These are phyloP conservation scores for Tipula helvola DNA, from an alignment of 2,888 invertebrate species.

Conservation along the genomic window DNA sequence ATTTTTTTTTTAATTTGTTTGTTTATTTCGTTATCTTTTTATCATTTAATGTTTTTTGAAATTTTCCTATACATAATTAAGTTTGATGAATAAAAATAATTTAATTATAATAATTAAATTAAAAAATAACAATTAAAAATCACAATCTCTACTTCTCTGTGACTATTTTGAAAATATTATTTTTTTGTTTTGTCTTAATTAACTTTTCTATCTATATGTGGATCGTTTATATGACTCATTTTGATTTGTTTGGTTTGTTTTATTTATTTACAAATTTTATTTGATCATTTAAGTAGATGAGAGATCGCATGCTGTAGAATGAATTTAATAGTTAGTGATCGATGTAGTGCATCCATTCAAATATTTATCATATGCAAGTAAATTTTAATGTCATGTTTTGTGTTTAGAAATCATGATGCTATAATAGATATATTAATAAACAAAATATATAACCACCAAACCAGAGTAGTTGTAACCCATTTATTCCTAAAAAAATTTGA, in stretches of 20 bases:
- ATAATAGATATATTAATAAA: neutral
- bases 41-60: neutral
- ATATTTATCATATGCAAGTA: neutral
- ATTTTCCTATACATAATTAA: constrained; percentile 4
- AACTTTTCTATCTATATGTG: neutral
- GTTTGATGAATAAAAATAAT: neutral
- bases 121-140: neutral
- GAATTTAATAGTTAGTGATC: neutral
- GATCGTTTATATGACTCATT: neutral
- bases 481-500: neutral
- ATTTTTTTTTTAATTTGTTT: constrained; percentile 34
- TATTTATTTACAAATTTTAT: neutral
- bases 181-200: neutral
- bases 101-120: neutral
- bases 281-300: constrained; percentile 4
- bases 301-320: constrained; percentile 13
- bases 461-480: constrained; percentile 6
- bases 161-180: neutral
- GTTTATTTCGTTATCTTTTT: constrained; percentile 16
- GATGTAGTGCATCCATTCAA: neutral
- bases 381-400: neutral
- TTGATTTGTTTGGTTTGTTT: neutral
- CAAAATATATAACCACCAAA: constrained; percentile 4
- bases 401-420: neutral
- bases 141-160: neutral